phyloP scores from a whole-genome alignment of 2,797 vertebrate species.

The Diplodus sargus region DNA sequence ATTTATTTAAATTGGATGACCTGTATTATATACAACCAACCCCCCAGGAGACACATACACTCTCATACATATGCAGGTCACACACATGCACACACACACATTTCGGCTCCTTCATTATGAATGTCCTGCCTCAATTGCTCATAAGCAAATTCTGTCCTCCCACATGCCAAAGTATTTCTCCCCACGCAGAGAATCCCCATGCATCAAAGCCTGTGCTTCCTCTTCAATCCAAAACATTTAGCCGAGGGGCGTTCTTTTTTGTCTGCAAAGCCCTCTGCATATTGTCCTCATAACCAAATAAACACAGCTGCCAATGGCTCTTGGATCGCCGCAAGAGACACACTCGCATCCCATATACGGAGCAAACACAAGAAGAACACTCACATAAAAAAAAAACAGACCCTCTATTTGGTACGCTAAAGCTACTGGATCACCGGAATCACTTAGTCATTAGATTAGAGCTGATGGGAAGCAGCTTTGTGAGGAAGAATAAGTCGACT shows the following conservation, averaged over 20 bases:
- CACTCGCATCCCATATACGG: conserved; percentile 40
- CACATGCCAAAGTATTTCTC: conserved; percentile 62
- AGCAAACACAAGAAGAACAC: conserved; percentile 39
- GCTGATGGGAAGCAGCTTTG: conserved; percentile 66
- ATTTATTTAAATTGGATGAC: conserved; percentile 51
- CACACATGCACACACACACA: conserved; percentile 30
- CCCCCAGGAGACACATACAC: conserved; percentile 19
- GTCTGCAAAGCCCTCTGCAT: conserved; percentile 63
- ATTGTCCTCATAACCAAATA: conserved; percentile 78
- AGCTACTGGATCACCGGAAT: conserved; percentile 57
- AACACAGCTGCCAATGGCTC: conserved; percentile 79
- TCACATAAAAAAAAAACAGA: conserved; percentile 46
- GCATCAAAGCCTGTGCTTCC: conserved; percentile 72
- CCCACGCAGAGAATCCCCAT: conserved; percentile 61
- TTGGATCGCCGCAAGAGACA: conserved; percentile 43
- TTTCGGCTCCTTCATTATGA: conserved; percentile 28
- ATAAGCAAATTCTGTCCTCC: conserved; percentile 62
- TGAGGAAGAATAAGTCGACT: conserved; percentile 14
- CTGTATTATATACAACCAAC: conserved; percentile 29
- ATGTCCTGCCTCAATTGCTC: conserved; percentile 46
- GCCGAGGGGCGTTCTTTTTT: conserved; percentile 61
- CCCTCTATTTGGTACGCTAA: conserved; percentile 29
- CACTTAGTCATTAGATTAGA: conserved; percentile 52
- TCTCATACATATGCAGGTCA: neutral
- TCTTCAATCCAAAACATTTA: conserved; percentile 74